Base-by-base conservation (phyloP, 2,888 invertebrate genomes). In the Lapara coniferarum region DNA sequence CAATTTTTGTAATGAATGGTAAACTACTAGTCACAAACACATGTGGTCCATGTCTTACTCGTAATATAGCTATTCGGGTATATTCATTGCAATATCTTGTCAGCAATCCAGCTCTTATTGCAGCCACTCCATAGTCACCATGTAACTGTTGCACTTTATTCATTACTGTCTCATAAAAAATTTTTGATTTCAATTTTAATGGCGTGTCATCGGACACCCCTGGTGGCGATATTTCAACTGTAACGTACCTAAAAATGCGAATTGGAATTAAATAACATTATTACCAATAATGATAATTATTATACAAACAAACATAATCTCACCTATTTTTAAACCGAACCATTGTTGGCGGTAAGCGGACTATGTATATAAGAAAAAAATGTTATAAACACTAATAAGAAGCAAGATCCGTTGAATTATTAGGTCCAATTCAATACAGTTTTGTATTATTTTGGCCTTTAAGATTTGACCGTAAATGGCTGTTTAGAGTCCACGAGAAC, bases 71-170 rank as follows among this genome's bases (percentile, higher is more conserved):
- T 77, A 97, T 96, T 89, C 95, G 95, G 0, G 97, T 97, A 71
- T 95, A 94, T 75, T 95, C 95, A 88, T 97, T 97, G 81, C 96
- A 97, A 89, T 97, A 97, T 91, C 97, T 97, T 37, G 96, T 96
- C 82, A 95, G 90, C 79, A 97, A 96, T 37, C 97, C 97, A 70
- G 95, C 91, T 80, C 95, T 95, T 10, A 96, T 94, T 1, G 96
- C 93, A 10, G 97, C 97, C 51, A 94, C 88, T 12, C 97, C 97
- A 84, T 96, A 97, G 81, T 97, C 97, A 0, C 97, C 97, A 85
- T 96, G 96, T 70, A 96, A 83, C 79, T 95, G 95, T 79, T 96
- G 95, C 14, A 97, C 95, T 87, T 95, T 95, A 37, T 91, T 88
- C 19, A 95, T 80, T 66, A 97, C 86, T 0, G 95, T 94, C 66